Percentiles rank a stretch among this genome's conserved stretches.
phyloP scores from a whole-genome alignment of 1,140 invertebrate genomes.

The Diachasma alloeum region DNA sequence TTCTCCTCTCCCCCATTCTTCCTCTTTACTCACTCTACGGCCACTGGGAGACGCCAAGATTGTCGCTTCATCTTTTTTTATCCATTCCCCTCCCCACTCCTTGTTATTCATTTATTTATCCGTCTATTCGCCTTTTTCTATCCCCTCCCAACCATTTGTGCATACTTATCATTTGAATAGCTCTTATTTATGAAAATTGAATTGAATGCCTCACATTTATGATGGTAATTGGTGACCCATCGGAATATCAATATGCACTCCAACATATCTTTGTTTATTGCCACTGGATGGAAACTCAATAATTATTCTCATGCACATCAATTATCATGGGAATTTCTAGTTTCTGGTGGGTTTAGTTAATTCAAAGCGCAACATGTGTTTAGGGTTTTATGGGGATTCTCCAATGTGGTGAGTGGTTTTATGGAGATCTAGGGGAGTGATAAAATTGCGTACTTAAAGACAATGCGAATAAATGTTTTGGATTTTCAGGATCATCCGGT shows the following conservation, averaged over 20 bases:
- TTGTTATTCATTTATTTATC: conserved; percentile 20
- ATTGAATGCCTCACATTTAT: conserved; percentile 61
- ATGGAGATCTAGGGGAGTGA: not conserved
- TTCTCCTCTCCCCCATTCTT: conserved; percentile 14
- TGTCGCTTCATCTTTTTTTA: conserved; percentile 19
- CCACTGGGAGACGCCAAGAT: not conserved
- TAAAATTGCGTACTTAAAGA: not conserved
- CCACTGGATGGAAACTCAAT: conserved; percentile 46
- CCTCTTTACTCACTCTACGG: conserved; percentile 14
- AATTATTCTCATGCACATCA: conserved; percentile 51
- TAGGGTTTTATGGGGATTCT: not conserved
- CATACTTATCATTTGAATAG: conserved; percentile 54
- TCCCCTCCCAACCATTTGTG: not conserved
- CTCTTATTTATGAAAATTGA: conserved; percentile 64
- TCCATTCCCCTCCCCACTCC: conserved; percentile 10
- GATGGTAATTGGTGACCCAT: conserved; percentile 54
- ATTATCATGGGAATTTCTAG: not conserved
- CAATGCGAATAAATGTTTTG: conserved; percentile 9
- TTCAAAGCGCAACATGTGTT: not conserved
- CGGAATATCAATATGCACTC: not conserved
- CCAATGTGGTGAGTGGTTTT: not conserved
- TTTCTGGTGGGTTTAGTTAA: not conserved
- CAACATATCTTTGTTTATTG: conserved; percentile 53
- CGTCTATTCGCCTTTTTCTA: not conserved
- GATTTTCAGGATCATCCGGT: conserved; percentile 27